These are phyloP conservation scores for Invenusta paracnida DNA, from an alignment of 2,888 invertebrate species.

Conservation along the genomic window DNA sequence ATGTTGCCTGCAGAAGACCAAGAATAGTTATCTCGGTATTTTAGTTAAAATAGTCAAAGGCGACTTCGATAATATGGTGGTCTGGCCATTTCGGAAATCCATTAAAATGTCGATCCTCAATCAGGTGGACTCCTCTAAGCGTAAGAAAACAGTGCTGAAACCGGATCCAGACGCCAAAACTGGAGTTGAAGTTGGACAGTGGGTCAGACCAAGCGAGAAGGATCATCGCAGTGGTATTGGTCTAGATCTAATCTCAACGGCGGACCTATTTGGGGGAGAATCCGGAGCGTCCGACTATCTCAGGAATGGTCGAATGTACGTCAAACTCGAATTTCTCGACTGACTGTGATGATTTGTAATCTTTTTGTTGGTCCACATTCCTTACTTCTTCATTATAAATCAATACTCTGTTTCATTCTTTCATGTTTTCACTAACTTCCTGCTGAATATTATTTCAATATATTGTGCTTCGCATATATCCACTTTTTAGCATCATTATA, in stretches of 20 bases:
- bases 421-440: no score
- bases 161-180: neutral
- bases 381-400: no score
- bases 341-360: no score
- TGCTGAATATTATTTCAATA: no score
- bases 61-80: neutral
- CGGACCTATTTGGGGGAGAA: neutral
- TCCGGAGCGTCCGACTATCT: neutral
- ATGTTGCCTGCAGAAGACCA: neutral
- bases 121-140: neutral
- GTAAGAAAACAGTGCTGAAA: neutral
- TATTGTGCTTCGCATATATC: no score
- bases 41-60: neutral
- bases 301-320: neutral
- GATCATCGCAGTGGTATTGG: neutral
- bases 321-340: neutral
- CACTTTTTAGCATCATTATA: no score
- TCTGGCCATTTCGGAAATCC: neutral
- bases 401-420: no score
- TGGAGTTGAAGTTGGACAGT: neutral
- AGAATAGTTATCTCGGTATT: neutral
- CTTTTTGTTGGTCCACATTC: no score
- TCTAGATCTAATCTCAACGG: neutral
- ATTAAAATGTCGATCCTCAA: neutral
- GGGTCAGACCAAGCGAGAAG: neutral